Evolutionary conservation across 1,140 invertebrate genomes (phyloP).

Genomic region (Drosophila arawakana): DNA sequence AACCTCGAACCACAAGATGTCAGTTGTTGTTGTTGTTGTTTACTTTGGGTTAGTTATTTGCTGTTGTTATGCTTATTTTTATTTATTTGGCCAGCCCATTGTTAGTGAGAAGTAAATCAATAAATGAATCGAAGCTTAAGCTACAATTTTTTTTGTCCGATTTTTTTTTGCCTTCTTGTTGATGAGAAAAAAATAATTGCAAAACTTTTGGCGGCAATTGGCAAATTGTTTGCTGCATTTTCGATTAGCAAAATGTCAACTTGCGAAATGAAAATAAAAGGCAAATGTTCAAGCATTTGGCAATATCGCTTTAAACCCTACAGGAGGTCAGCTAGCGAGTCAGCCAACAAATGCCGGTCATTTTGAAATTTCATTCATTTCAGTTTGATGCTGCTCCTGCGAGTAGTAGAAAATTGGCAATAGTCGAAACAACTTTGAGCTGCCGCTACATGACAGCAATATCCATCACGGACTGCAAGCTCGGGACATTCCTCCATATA

Average conservation of each 20-base stretch:
- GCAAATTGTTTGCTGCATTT: slow-evolving; percentile 81
- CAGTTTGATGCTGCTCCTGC: slow-evolving; percentile 28
- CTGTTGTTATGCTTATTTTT: slow-evolving; percentile 79
- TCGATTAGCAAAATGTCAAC: slow-evolving; percentile 82
- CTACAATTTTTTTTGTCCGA: slow-evolving; percentile 17
- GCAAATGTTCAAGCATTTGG: slow-evolving; percentile 61
- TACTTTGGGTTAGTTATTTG: slow-evolving; percentile 68
- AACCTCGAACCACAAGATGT: slow-evolving; percentile 66
- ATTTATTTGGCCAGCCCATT: slow-evolving; percentile 73
- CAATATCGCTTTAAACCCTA: slow-evolving; percentile 65
- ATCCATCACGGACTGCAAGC: slow-evolving; percentile 73
- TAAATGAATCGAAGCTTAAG: slow-evolving; percentile 73
- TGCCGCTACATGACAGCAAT: slow-evolving; percentile 72
- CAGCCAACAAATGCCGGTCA: slow-evolving; percentile 19
- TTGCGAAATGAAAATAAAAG: slow-evolving; percentile 61
- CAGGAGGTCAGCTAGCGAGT: slow-evolving; percentile 2
- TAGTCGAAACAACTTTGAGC: slow-evolving; percentile 55
- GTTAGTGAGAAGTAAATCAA: slow-evolving; percentile 78
- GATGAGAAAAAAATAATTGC: slow-evolving; percentile 72
- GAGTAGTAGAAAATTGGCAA: slow-evolving; percentile 65
- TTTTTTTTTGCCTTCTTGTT: slow-evolving; percentile 19
- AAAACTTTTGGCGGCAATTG: slow-evolving; percentile 69
- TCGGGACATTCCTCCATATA: slow-evolving; percentile 58
- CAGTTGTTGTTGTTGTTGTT: slow-evolving; percentile 67
- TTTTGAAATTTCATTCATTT: slow-evolving; percentile 78